Evolutionary conservation across 2,888 invertebrate species (phyloP), one percentile per base, ranked within the genome.

Genomic region (Noctua janthina): DNA sequence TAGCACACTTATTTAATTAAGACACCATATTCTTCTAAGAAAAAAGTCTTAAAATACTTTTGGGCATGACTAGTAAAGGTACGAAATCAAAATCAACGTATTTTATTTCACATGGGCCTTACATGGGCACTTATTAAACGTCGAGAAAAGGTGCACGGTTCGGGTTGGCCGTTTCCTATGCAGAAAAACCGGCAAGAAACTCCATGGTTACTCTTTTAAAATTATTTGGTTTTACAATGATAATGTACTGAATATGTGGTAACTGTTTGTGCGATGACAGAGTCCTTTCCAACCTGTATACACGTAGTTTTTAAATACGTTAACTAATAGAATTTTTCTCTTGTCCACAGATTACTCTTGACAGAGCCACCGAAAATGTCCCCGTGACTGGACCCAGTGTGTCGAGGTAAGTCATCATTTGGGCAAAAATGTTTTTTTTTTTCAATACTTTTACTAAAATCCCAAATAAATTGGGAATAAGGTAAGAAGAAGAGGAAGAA

Each of bases 321-420:
- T 23, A 4, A 51, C 35, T 80, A 51, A 80, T 59, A 11, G 0
- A 0, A 49, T 1, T 23, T 56, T 70, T 86, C 35, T 83, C 59
- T 93, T 93, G 89, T 93, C 87, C 62, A 84, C 94, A 95, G 95
- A 91, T 93, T 90, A 87, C 88, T 93, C 90, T 90, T 82, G 72
- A 66, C 73, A 87, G 91, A 92, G 89, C 76, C 73, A 81, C 79
- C 78, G 82, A 92, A 92, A 92, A 95, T 94, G 94, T 84, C 74
- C 68, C 82, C 87, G 85, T 80, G 92, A 89, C 89, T 68, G n/a
- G 49, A 15, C 70, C 73, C 62, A 74, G 70, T 51, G 77, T 51
- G 49, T 46, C 79, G 6, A 88, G 87, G 89, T 89, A 85, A 89
- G 89, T 78, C 0, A 15, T 0, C 0, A 5, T 39, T 15, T 17